Evolutionary conservation across 2,113 vertebrate species (phyloP), one percentile per base, ranked within the genome.

Genomic region (Cercocebus atys): DNA sequence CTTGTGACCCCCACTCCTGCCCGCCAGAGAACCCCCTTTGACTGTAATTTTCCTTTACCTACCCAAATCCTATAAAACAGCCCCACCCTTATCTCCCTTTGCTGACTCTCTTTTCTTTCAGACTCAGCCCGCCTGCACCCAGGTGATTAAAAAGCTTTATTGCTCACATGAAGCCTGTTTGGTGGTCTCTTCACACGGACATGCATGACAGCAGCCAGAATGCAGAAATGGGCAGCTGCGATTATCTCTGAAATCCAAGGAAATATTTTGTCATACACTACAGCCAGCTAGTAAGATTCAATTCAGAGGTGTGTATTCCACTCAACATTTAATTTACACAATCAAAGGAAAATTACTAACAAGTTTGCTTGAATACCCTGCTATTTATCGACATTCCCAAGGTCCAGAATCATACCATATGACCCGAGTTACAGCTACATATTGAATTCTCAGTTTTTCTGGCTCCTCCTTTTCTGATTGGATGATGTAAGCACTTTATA

Each of bases 281-380:
- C 6, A 92, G 35, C 3, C 61, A 83, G 25, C 17, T 50, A 18
- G 35, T 83, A 59, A 88, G n/a, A 68, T 57, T 32, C 57, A 81
- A 6, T 32, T 64, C 76, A 70, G 23, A 93, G 32, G 12, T 75
- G 2, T 27, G 2, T 22, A 38, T 82, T 68, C 61, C 81, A 55
- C 23, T 84, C 35, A 86, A 27, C 14, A 23, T 52, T 94, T 40
- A 91, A 32, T 30, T 80, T n/a, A 35, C 16, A 13, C 55, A 79
- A 38, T 79, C 16, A 66, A 40, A 93, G 43, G 47, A 68, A 87
- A 85, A n/a, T 23, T 68, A 72, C 11, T 57, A 90, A 43, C 6
- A 88, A 73, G 40, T 84, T 52, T 92, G n/a, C 23, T 75, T 88
- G 20, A 79, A 91, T 70, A 38, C 2, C 17, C 93, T 80, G 30